phyloP scores from a whole-genome alignment of 2,113 vertebrate species.

The Pseudopipra pipra region DNA sequence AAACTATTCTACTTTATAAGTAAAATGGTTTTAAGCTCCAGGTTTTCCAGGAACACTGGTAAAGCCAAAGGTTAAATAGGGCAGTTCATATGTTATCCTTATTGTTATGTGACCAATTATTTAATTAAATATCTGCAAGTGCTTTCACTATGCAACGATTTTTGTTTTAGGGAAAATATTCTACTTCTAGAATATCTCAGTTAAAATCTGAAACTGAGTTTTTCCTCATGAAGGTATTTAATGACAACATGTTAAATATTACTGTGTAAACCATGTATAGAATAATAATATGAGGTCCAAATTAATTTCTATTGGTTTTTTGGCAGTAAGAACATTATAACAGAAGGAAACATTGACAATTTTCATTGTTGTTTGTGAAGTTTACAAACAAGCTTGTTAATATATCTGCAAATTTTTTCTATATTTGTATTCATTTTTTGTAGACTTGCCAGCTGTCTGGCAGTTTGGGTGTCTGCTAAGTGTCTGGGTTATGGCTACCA shows the following conservation, averaged over 20 bases:
- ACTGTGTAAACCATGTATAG: neutral
- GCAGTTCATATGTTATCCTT: neutral
- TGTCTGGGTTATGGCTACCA: neutral
- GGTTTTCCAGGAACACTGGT: neutral
- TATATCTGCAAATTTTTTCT: neutral
- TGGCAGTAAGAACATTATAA: neutral
- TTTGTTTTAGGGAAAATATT: neutral
- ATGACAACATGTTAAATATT: neutral
- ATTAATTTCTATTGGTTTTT: neutral
- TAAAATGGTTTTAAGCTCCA: neutral
- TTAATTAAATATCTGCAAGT: neutral
- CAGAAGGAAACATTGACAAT: conserved; percentile 5
- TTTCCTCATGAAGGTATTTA: neutral
- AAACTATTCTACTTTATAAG: neutral
- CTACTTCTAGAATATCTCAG: neutral
- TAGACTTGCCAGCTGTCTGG: neutral
- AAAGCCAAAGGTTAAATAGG: neutral
- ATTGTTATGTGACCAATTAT: neutral
- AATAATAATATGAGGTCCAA: neutral
- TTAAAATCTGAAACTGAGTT: neutral
- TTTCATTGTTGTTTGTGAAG: neutral
- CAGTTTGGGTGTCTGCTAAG: neutral
- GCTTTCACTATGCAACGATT: neutral
- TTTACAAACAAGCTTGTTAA: neutral
- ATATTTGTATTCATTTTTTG: neutral